phyloP scores from a whole-genome alignment of 2,888 invertebrate species.

The Cancer borealis region DNA sequence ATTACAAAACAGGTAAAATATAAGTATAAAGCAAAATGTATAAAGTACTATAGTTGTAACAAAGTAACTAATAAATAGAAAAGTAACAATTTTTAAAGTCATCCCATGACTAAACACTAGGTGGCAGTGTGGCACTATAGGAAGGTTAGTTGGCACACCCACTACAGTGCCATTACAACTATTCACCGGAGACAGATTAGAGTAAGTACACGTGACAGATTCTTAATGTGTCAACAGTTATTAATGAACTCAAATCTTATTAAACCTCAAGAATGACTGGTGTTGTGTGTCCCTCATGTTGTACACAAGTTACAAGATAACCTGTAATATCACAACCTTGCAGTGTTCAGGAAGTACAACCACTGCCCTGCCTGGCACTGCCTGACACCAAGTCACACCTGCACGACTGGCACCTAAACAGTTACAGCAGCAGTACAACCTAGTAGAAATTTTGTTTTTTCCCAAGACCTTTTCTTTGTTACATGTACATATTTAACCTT shows the following conservation, averaged over 20 bases:
- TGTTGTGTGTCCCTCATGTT: neutral
- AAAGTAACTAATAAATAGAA: neutral
- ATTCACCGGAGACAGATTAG: neutral
- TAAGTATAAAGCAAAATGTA: neutral
- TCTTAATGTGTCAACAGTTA: neutral
- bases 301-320: neutral
- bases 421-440: neutral
- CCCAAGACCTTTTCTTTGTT: neutral
- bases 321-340: constrained; percentile 23
- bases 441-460: neutral
- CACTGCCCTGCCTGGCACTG: neutral
- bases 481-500: neutral
- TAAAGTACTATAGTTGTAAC: neutral
- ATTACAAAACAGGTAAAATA: neutral
- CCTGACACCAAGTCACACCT: neutral
- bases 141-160: neutral
- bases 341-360: neutral
- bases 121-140: neutral
- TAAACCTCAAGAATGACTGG: neutral
- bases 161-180: neutral
- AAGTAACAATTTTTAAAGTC: constrained; percentile 2
- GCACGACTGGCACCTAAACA: neutral
- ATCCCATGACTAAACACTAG: neutral
- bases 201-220: neutral
- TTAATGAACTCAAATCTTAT: neutral